Conservation (phyloP, 2,797 vertebrate genomes). For the Brotula barbata region DNA sequence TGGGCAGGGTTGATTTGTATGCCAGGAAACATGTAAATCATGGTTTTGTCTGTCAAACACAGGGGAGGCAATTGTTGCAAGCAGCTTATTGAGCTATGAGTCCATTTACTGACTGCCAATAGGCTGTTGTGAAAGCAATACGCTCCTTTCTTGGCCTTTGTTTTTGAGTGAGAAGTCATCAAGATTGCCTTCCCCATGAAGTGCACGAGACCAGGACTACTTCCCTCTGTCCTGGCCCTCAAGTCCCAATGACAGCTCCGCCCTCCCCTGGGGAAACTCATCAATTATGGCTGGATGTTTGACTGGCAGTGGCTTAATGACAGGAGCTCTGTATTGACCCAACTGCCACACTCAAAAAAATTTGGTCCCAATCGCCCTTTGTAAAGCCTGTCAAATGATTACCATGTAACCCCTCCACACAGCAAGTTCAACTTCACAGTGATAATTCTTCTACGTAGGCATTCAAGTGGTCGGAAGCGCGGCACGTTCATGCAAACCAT, state of each 20-base stretch:
- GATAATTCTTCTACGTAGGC: constrained; percentile 12
- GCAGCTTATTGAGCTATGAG: constrained; percentile 41
- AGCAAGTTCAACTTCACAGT: constrained; percentile 28
- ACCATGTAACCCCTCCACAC: constrained; percentile 46
- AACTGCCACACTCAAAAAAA: constrained; percentile 74
- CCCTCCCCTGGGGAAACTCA: constrained; percentile 73
- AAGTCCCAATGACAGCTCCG: constrained; percentile 65
- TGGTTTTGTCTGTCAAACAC: not conserved
- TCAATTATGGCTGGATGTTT: constrained; percentile 81
- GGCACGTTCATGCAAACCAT: constrained; percentile 41
- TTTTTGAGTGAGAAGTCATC: constrained; percentile 48
- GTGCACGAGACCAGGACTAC: constrained; percentile 41
- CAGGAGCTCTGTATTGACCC: constrained; percentile 79
- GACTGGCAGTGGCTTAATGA: constrained; percentile 82
- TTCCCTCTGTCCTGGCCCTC: constrained; percentile 52
- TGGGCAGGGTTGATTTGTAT: constrained; percentile 16
- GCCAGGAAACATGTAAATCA: constrained; percentile 20
- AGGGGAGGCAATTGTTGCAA: not conserved
- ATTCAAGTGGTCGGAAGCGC: constrained; percentile 15
- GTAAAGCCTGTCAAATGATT: constrained; percentile 73
- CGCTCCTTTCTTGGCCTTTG: constrained; percentile 52
- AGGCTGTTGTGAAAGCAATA: constrained; percentile 52
- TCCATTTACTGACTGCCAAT: constrained; percentile 36
- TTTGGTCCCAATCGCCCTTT: constrained; percentile 67
- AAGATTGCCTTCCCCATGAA: constrained; percentile 38